Conservation (phyloP, 2,113 vertebrate species). For the Phalacrocorax pelagicus region DNA sequence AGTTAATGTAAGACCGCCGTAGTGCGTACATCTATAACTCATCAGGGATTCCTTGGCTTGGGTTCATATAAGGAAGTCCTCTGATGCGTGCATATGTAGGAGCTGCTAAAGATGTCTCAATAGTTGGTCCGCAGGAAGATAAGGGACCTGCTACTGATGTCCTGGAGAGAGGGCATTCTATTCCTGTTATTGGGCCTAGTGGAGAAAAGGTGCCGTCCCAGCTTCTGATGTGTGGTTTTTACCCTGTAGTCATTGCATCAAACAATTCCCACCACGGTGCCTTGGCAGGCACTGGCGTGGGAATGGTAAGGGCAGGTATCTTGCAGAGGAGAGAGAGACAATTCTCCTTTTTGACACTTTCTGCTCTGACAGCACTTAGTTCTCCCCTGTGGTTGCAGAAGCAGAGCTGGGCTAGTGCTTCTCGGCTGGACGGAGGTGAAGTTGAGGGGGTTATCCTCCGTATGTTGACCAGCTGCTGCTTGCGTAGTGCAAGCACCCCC, state of each 20-base stretch:
- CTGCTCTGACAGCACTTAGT: background rate
- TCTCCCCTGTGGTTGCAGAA: rapidly evolving
- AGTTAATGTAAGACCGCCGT: background rate
- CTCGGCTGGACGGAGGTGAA: rapidly evolving
- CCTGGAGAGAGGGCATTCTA: background rate
- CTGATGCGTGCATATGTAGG: background rate
- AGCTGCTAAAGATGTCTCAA: background rate
- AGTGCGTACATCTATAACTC: background rate
- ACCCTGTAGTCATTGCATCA: too few species aligned
- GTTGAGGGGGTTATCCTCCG: too few species aligned
- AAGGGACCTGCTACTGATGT: background rate
- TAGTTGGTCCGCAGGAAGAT: background rate
- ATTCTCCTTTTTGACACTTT: background rate
- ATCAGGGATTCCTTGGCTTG: background rate
- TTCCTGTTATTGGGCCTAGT: background rate
- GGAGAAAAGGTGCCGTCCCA: background rate
- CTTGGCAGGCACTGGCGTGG: too few species aligned
- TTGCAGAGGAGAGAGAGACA: background rate
- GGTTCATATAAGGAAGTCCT: background rate
- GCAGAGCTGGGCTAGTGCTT: background rate
- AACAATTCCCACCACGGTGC: background rate
- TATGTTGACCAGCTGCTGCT: too few species aligned
- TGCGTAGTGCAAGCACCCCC: rapidly evolving
- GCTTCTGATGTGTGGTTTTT: background rate
- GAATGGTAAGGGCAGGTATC: background rate